Evolutionary conservation across 2,888 invertebrate genomes (phyloP).

Genomic region (Ormyrus labotus): DNA sequence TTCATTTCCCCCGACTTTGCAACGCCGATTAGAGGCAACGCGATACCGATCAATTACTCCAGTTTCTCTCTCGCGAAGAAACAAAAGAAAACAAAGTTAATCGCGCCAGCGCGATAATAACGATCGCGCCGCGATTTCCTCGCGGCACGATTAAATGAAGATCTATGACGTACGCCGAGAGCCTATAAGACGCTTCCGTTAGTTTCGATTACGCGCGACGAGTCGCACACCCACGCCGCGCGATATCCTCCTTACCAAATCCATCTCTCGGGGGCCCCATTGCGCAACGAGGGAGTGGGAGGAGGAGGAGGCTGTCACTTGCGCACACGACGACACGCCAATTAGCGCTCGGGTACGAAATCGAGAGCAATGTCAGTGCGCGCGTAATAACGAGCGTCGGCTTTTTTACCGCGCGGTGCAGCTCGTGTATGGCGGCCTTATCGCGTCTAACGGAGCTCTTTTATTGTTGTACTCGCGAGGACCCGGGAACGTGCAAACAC

Average conservation of each 20-base stretch:
- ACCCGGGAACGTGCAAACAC: too few relatives aligned
- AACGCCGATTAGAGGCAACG: too few relatives aligned
- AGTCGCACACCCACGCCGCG: neutral
- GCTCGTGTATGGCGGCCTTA: neutral
- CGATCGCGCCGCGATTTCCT: too few relatives aligned
- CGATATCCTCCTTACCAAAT: slow-evolving; percentile 6
- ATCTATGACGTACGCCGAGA: too few relatives aligned
- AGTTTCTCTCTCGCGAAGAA: too few relatives aligned
- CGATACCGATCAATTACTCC: too few relatives aligned
- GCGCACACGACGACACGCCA: neutral
- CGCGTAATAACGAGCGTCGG: too few relatives aligned
- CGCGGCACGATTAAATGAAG: too few relatives aligned
- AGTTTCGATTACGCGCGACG: slow-evolving; percentile 12
- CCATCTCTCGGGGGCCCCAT: neutral
- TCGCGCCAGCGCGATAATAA: too few relatives aligned
- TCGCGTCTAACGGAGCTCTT: slow-evolving; percentile 7
- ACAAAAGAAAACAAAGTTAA: too few relatives aligned
- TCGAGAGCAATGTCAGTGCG: slow-evolving; percentile 10
- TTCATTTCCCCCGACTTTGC: too few relatives aligned
- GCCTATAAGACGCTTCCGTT: neutral
- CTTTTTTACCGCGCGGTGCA: too few relatives aligned
- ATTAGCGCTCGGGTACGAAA: neutral
- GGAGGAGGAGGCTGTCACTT: neutral
- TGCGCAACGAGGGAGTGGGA: neutral
- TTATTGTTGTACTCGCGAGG: neutral